Percentiles rank a stretch among this genome's conserved stretches.
phyloP scores from a whole-genome alignment of 2,888 invertebrate species.

The Tipula vernalis region DNA sequence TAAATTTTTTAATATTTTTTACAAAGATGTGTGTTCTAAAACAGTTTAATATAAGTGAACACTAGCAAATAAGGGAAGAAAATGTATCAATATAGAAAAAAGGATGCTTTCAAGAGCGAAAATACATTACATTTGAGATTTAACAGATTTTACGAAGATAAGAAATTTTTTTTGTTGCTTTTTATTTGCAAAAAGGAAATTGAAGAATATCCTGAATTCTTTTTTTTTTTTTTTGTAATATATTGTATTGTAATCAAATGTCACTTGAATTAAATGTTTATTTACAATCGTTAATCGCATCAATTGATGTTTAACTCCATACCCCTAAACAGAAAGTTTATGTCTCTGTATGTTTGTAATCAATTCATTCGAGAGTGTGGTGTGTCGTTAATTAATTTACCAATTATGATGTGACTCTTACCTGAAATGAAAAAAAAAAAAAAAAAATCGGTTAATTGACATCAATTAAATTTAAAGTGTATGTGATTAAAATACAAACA shows the following conservation, averaged over 20 bases:
- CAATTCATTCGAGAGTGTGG: too few relatives aligned
- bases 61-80: too few relatives aligned
- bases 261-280: neutral
- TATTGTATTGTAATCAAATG: neutral
- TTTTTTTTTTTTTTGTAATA: neutral
- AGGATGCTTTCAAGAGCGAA: neutral
- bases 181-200: neutral
- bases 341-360: neutral
- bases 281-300: neutral
- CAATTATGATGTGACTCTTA: too few relatives aligned
- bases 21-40: too few relatives aligned
- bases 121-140: neutral
- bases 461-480: neutral
- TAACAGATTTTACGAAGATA: neutral
- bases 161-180: neutral
- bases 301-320: neutral
- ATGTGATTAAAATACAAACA: neutral
- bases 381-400: too few relatives aligned
- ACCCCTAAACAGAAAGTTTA: neutral
- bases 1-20: too few relatives aligned
- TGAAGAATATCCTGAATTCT: neutral
- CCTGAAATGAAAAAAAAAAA: too few relatives aligned
- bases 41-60: too few relatives aligned
- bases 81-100: neutral
- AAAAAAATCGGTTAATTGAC: too few relatives aligned